Percentiles rank a stretch among this genome's conserved stretches.
phyloP scores from a whole-genome alignment of 2,113 vertebrate genomes.

The Phalacrocorax brasilianus region DNA sequence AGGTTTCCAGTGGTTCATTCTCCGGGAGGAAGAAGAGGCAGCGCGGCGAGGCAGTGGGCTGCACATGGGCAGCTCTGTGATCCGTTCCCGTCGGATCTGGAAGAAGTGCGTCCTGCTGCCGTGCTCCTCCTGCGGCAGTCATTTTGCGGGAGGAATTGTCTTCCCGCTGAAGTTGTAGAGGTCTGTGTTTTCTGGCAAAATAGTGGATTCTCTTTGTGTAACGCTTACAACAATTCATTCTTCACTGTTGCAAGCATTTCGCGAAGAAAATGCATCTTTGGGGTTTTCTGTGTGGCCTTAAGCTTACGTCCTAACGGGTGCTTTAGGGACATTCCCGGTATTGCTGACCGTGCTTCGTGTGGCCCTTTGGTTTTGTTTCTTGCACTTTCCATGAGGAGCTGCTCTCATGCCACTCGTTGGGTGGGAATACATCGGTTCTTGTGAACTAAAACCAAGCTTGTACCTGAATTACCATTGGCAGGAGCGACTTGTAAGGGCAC shows the following conservation, averaged over 20 bases:
- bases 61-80: neutral
- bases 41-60: neutral
- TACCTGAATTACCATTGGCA: neutral
- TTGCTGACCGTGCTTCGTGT: too few species aligned
- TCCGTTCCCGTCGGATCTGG: neutral
- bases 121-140: accelerated
- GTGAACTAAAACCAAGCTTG: neutral
- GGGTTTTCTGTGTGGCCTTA: neutral
- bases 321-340: neutral
- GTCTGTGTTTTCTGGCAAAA: neutral
- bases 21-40: neutral
- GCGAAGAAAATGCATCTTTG: neutral
- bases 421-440: neutral
- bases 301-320: neutral
- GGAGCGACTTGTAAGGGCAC: neutral
- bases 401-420: neutral
- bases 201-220: neutral
- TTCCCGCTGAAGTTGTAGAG: neutral
- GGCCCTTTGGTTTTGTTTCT: neutral
- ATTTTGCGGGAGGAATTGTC: neutral
- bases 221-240: neutral
- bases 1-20: neutral
- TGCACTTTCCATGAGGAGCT: neutral
- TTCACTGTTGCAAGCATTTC: neutral
- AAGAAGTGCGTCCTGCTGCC: neutral